Conservation (phyloP, 2,113 vertebrate genomes). For the Pongo abelii region DNA sequence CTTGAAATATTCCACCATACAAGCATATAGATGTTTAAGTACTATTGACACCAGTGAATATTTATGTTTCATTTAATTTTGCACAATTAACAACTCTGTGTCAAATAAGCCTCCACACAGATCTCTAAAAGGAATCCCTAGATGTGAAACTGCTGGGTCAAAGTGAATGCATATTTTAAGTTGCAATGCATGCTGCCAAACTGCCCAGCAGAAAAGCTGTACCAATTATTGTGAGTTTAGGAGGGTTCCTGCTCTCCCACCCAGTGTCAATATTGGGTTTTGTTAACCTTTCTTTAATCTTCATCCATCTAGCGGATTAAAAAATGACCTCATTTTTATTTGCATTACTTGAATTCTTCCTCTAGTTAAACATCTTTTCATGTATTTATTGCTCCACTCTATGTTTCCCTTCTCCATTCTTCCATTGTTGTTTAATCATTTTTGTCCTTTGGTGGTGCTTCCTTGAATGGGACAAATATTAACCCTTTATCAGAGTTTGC, state of each 20-base stretch:
- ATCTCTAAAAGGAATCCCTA: slow-evolving; percentile 16
- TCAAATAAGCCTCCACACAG: not conserved
- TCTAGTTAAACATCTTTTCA: slow-evolving; percentile 37
- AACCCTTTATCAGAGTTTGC: not conserved
- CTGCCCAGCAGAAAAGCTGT: not conserved
- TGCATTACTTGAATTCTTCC: slow-evolving; percentile 46
- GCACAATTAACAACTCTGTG: not conserved
- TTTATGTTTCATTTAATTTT: slow-evolving; percentile 12
- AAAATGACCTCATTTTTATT: slow-evolving; percentile 51
- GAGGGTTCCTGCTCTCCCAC: not conserved
- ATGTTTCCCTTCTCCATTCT: slow-evolving; percentile 9
- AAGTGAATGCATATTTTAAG: slow-evolving; percentile 3
- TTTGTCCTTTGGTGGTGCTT: not conserved
- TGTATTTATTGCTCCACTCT: not conserved
- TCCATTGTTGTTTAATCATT: not conserved
- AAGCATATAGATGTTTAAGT: not conserved
- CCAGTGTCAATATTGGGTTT: slow-evolving; percentile 32
- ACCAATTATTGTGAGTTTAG: not conserved
- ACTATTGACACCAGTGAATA: not conserved
- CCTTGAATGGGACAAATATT: not conserved
- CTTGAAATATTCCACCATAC: not conserved
- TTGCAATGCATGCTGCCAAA: not conserved
- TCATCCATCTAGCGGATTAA: slow-evolving; percentile 3
- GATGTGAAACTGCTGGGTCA: not conserved
- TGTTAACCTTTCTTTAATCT: slow-evolving; percentile 32